Percentiles rank a stretch among this genome's conserved stretches.
Conservation (phyloP, 2,888 invertebrate species). For the Lithophane ornitopus region DNA sequence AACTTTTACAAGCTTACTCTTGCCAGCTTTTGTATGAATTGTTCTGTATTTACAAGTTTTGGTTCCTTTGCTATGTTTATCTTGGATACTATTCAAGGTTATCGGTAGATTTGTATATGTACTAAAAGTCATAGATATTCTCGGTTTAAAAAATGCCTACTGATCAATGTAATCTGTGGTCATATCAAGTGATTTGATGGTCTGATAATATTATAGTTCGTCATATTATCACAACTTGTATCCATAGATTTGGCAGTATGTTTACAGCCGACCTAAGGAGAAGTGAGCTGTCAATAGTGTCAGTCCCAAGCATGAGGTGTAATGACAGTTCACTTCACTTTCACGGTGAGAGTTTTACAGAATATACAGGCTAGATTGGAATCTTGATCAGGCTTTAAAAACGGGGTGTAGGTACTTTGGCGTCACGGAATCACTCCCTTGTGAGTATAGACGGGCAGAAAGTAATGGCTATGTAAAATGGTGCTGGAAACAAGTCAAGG, state of each 20-base stretch:
- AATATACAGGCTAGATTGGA: neutral
- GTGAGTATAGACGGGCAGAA: neutral
- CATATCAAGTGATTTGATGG: too few species aligned
- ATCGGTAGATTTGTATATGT: neutral
- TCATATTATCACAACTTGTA: too few species aligned
- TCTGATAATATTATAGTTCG: too few species aligned
- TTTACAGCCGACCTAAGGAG: too few species aligned
- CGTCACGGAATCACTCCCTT: neutral
- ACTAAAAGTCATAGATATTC: neutral
- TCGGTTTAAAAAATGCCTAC: too few species aligned
- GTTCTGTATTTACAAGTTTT: neutral
- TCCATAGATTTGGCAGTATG: too few species aligned
- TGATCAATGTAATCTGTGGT: too few species aligned
- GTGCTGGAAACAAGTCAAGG: constrained; percentile 8
- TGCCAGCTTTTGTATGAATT: neutral
- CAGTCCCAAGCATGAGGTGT: too few species aligned
- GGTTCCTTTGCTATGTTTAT: neutral
- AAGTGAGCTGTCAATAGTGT: too few species aligned
- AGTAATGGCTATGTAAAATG: constrained; percentile 5
- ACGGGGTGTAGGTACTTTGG: neutral
- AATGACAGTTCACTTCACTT: too few species aligned
- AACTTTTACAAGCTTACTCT: constrained; percentile 16
- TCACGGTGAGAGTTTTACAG: neutral
- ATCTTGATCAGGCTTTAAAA: too few species aligned
- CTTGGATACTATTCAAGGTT: neutral